phyloP scores from a whole-genome alignment of 2,888 invertebrate genomes.

The Drosophila robusta region DNA sequence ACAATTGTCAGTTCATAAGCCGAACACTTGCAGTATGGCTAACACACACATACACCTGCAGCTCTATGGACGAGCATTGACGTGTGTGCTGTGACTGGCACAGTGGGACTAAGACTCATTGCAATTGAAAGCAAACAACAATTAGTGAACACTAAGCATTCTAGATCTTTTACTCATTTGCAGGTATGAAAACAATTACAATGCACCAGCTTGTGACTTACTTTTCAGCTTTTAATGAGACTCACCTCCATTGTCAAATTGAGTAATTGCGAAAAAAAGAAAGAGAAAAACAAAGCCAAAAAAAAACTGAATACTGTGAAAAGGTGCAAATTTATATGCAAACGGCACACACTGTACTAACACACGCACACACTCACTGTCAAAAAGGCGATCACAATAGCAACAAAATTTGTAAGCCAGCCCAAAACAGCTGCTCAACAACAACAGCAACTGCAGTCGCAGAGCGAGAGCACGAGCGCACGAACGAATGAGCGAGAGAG shows the following conservation, averaged over 20 bases:
- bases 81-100: slow-evolving; percentile 31
- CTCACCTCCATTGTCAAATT: slow-evolving; percentile 56
- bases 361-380: slow-evolving; percentile 13
- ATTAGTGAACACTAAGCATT: background rate
- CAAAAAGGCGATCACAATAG: slow-evolving; percentile 49
- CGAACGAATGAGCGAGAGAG: slow-evolving; percentile 22
- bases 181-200: slow-evolving; percentile 26
- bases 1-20: slow-evolving; percentile 57
- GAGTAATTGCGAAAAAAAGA: slow-evolving; percentile 51
- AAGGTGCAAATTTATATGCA: slow-evolving; percentile 73
- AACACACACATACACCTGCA: slow-evolving; percentile 36
- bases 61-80: slow-evolving; percentile 38
- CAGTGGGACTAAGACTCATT: slow-evolving; percentile 53
- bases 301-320: slow-evolving; percentile 34
- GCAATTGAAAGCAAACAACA: slow-evolving; percentile 18
- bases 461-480: slow-evolving; percentile 22
- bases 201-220: slow-evolving; percentile 31
- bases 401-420: slow-evolving; percentile 36
- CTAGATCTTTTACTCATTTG: slow-evolving; percentile 1
- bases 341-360: slow-evolving; percentile 35
- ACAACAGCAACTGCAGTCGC: slow-evolving; percentile 45
- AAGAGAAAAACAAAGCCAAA: slow-evolving; percentile 29
- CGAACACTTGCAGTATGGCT: slow-evolving; percentile 52
- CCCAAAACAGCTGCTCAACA: slow-evolving; percentile 56
- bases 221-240: slow-evolving; percentile 27